Evolutionary conservation across 2,797 vertebrate species (phyloP), one percentile per base, ranked within the genome.

Genomic region (Rousettus madagascariensis): DNA sequence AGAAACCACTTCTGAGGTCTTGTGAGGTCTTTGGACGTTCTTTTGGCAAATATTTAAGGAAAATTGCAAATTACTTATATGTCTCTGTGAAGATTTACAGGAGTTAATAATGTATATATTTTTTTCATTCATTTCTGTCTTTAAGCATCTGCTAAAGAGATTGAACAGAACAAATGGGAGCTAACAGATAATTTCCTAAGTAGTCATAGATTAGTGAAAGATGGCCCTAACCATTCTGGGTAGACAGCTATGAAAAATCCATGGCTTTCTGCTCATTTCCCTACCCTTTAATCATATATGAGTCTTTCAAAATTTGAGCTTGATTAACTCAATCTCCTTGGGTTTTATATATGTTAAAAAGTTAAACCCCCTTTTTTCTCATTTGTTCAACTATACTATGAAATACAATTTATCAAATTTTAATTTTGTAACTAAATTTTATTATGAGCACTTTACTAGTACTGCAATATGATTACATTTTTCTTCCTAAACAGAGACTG

Each of bases 181-280:
- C 79, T 93, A 97, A 92, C 24, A 97, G 90, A 96, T 95, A 74
- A 97, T 97, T 97, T 97, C 96, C 96, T 96, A 95, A 86, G 51
- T 84, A 41, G 82, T 96, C 78, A 68, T 8, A 92, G 77, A 79
- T 91, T 88, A 72, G 90, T 97, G 96, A 97, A 95, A 95, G 92
- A 96, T 97, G 95, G 83, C 46, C 41, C 24, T 88, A 66, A 85
- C 41, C 68, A 75, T 68, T 93, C 68, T 94, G 46, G 30, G 17
- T 9, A 75, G 94, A 96, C 93, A 97, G 97, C 61, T 86, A 53
- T 95, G 92, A 97, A 95, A 96, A 92, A 96, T 97, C 91, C 38
- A 22, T 65, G 22, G 46, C 24, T n/a, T 90, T 90, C 55, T 84
- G 20, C n/a, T 97, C 96, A 97, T 97, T 97, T 97, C 96, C 97